phyloP scores from a whole-genome alignment of 2,888 invertebrate genomes.

The Marasmarcha lunaedactyla region DNA sequence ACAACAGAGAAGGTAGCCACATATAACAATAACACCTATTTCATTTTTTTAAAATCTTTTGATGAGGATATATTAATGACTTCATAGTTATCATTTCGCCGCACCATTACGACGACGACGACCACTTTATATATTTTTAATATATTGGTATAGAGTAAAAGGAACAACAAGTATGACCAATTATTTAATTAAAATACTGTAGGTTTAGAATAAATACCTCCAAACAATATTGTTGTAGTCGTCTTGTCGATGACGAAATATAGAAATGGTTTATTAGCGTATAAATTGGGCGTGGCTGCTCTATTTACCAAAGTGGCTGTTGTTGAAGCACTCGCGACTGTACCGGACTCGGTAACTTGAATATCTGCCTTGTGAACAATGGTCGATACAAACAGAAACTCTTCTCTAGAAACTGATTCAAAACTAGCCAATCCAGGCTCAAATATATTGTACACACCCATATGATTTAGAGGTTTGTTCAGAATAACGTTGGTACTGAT shows the following conservation, averaged over 20 bases:
- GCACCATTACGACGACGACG: too few species aligned
- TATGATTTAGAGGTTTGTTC: conserved; percentile 65
- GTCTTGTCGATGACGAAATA: conserved; percentile 77
- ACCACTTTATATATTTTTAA: too few species aligned
- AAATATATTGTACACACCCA: conserved; percentile 78
- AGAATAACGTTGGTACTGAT: conserved; percentile 72
- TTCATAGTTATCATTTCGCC: too few species aligned
- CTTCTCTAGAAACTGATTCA: conserved; percentile 59
- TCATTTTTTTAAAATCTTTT: too few species aligned
- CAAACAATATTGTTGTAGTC: conserved; percentile 73
- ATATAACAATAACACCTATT: too few species aligned
- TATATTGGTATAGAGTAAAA: too few species aligned
- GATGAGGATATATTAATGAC: too few species aligned
- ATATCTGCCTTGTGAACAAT: conserved; percentile 80
- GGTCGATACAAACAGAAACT: conserved; percentile 69
- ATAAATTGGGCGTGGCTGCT: too few species aligned
- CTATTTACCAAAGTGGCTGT: too few species aligned
- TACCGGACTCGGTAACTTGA: conserved; percentile 81
- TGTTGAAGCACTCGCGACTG: too few species aligned
- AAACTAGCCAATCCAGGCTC: conserved; percentile 67
- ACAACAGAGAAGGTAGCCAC: too few species aligned
- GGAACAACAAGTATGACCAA: too few species aligned
- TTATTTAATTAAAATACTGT: neutral
- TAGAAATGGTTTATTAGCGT: conserved; percentile 75
- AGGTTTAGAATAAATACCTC: conserved; percentile 61